These are phyloP conservation scores for Tyrannus savana DNA, from an alignment of 2,113 vertebrate species.

Conservation along the genomic window DNA sequence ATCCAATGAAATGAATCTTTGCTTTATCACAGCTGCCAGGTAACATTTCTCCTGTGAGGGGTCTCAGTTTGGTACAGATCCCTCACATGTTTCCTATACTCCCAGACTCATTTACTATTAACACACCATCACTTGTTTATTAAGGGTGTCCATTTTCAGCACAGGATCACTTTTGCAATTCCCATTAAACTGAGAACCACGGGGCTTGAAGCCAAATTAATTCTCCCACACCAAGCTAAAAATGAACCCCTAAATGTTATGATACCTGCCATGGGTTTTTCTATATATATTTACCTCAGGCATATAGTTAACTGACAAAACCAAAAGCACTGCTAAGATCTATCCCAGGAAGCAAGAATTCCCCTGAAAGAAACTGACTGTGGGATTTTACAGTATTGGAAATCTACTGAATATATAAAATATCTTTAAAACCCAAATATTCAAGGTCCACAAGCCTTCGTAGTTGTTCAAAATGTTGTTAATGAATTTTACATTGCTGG, in stretches of 20 bases:
- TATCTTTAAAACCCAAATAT: background rate
- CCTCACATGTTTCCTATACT: background rate
- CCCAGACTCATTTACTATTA: background rate
- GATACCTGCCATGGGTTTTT: slow-evolving; percentile 7
- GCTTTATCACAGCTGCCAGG: slow-evolving; percentile 20
- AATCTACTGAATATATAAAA: background rate
- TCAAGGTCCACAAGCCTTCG: background rate
- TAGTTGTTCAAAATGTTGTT: background rate
- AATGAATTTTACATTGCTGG: background rate
- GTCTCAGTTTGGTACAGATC: background rate
- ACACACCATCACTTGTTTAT: slow-evolving; percentile 12
- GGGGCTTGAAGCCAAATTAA: slow-evolving; percentile 30
- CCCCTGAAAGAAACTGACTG: background rate
- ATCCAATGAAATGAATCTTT: slow-evolving; percentile 10
- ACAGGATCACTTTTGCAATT: slow-evolving; percentile 12
- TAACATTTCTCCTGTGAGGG: background rate
- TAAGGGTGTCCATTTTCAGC: background rate
- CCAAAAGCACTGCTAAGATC: background rate
- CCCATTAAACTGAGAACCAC: slow-evolving; percentile 18
- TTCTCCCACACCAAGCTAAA: slow-evolving; percentile 31
- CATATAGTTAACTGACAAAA: slow-evolving; percentile 13
- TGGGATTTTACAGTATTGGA: background rate
- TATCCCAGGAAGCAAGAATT: slow-evolving; percentile 1
- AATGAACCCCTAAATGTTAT: slow-evolving; percentile 5
- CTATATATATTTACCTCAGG: slow-evolving; percentile 4